Evolutionary conservation across 2,113 vertebrate species (phyloP).

Genomic region (Alosa alosa): DNA sequence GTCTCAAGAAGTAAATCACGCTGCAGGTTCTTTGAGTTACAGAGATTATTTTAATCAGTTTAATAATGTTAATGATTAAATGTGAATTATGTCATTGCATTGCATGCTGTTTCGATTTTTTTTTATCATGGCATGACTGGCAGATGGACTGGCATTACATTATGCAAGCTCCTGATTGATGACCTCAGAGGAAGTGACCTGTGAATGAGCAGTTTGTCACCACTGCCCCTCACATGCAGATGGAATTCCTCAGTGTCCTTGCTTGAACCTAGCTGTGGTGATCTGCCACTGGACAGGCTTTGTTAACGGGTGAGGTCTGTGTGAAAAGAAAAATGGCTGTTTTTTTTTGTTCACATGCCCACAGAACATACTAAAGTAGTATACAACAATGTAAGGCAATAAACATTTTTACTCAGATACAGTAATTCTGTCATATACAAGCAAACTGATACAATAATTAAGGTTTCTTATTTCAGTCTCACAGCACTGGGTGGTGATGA

Average conservation of each 20-base stretch:
- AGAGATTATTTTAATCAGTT: background rate
- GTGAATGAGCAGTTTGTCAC: conserved; percentile 59
- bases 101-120: background rate
- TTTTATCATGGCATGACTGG: conserved; percentile 57
- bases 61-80: background rate
- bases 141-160: conserved; percentile 41
- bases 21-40: background rate
- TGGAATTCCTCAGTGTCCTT: conserved; percentile 64
- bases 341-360: background rate
- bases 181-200: conserved; percentile 70
- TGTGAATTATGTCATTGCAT: background rate
- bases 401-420: background rate
- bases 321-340: background rate
- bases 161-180: conserved; percentile 40
- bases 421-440: background rate
- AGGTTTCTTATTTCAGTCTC: background rate
- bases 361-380: background rate
- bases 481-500: background rate
- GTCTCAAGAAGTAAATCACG: background rate
- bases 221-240: conserved; percentile 49
- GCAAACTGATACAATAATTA: background rate
- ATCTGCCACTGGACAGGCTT: conserved; percentile 50
- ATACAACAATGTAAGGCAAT: too few relatives aligned
- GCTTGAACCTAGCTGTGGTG: conserved; percentile 43
- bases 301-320: conserved; percentile 34